These are phyloP conservation scores for Malurus melanocephalus DNA, from an alignment of 2,113 vertebrate genomes.

Conservation along the genomic window DNA sequence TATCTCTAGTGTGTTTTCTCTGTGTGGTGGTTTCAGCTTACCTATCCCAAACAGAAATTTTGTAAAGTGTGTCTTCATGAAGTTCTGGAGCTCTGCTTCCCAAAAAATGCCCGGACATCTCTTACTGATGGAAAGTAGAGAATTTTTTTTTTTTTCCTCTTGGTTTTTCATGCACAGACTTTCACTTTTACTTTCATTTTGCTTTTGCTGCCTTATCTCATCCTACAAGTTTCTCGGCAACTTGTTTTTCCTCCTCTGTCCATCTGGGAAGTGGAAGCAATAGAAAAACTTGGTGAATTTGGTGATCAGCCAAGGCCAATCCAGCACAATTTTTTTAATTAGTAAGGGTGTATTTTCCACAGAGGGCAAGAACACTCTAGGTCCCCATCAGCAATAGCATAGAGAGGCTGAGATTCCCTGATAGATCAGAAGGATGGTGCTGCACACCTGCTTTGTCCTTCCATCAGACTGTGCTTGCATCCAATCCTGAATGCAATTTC, in stretches of 20 bases:
- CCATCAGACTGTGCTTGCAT: not conserved
- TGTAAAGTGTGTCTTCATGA: not conserved
- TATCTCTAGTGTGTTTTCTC: not conserved
- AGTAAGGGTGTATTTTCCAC: not conserved
- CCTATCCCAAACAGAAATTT: not conserved
- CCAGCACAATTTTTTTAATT: not conserved
- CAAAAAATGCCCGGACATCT: fast-evolving
- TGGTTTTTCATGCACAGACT: not conserved
- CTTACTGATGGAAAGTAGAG: not conserved
- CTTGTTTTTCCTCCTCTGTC: not conserved
- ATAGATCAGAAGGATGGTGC: not conserved
- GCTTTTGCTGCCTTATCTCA: not conserved
- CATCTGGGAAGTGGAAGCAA: not conserved
- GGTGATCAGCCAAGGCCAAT: not conserved
- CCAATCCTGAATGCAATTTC: not conserved
- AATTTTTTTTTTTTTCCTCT: not conserved
- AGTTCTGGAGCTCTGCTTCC: not conserved
- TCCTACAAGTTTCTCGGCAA: too few species aligned
- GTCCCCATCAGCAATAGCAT: not conserved
- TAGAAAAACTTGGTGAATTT: not conserved
- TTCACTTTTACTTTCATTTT: not conserved
- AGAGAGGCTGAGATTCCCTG: not conserved
- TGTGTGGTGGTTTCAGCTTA: not conserved
- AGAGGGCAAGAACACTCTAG: not conserved
- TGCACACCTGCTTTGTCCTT: not conserved